These are phyloP conservation scores for Malurus splendens DNA, from an alignment of 2,797 vertebrate species.

Conservation along the genomic window DNA sequence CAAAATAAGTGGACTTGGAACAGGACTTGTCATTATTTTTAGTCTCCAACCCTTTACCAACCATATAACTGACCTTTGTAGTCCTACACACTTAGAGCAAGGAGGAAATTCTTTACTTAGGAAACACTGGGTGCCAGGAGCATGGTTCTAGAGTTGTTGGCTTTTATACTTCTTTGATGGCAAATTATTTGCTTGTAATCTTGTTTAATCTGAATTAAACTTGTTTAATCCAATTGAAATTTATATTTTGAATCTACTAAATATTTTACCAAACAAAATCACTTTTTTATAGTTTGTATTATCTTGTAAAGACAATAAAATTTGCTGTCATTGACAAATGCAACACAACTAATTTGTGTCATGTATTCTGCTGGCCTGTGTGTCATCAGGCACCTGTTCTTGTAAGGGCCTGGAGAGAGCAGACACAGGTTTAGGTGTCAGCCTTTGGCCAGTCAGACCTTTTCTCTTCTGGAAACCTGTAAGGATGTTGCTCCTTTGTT, in stretches of 20 bases:
- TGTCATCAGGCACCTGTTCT: not conserved
- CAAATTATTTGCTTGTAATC: conserved; percentile 28
- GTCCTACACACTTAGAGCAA: not conserved
- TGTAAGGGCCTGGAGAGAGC: not conserved
- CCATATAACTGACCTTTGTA: not conserved
- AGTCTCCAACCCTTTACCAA: not conserved
- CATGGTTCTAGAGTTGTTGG: not conserved
- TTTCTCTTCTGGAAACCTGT: not conserved
- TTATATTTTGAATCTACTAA: conserved; percentile 27
- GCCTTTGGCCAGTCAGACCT: not conserved
- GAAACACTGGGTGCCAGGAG: not conserved
- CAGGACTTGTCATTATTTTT: not conserved
- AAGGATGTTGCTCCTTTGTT: not conserved
- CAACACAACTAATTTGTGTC: not conserved
- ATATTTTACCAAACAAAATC: conserved; percentile 29
- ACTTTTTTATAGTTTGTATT: conserved; percentile 6
- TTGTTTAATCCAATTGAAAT: not conserved
- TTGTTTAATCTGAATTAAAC: conserved; percentile 2
- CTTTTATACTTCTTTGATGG: not conserved
- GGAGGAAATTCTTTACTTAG: not conserved
- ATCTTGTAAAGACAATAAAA: conserved; percentile 15
- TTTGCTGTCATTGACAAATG: not conserved
- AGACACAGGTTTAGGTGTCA: not conserved
- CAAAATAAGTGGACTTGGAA: not conserved
- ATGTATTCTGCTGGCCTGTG: not conserved